Evolutionary conservation across 2,113 vertebrate species (phyloP).

Genomic region (Meleagris gallopavo): DNA sequence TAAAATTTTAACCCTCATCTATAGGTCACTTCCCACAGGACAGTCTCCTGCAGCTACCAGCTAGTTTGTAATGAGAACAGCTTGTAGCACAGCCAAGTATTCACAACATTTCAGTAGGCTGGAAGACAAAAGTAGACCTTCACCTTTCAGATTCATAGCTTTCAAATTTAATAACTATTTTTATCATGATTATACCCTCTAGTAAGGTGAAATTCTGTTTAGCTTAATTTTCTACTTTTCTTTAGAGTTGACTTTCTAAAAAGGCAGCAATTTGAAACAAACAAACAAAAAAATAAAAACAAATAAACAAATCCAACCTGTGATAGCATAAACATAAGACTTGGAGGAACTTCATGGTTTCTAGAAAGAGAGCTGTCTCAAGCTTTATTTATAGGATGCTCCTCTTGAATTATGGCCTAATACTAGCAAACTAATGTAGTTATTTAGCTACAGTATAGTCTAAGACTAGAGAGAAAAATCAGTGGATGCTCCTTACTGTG

Average conservation of each 20-base stretch:
- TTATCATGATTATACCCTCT: neutral
- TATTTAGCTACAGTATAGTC: neutral
- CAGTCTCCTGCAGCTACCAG: neutral
- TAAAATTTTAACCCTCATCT: slow-evolving; percentile 10
- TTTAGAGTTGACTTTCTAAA: neutral
- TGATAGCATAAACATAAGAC: neutral
- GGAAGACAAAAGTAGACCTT: neutral
- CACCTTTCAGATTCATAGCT: neutral
- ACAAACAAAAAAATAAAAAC: neutral
- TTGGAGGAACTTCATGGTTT: neutral
- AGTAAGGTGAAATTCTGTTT: neutral
- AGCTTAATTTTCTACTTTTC: neutral
- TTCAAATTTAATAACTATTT: neutral
- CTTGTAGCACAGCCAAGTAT: neutral
- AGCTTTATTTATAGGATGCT: neutral
- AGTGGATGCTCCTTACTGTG: too few relatives aligned
- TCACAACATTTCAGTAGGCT: neutral
- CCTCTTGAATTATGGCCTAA: neutral
- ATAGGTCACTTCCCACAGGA: neutral
- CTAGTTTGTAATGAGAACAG: neutral
- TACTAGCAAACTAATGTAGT: neutral
- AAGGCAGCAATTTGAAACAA: neutral
- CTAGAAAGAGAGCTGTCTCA: neutral
- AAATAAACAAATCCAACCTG: neutral
- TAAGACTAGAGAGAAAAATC: neutral